Evolutionary conservation across 2,888 invertebrate species (phyloP).

Genomic region (Drosophila neotestacea): DNA sequence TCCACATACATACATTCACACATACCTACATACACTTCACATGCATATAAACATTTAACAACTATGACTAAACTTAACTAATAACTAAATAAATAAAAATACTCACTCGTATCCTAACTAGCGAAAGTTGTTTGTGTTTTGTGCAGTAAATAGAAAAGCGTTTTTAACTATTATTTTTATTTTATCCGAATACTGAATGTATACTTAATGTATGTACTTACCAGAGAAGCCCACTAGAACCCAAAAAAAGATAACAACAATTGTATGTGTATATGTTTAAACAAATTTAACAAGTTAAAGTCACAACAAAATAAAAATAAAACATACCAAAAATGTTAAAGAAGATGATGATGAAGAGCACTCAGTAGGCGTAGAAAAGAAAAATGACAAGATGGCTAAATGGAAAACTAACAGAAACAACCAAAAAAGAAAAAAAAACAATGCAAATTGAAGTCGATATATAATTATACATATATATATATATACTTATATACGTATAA

Average conservation of each 20-base stretch:
- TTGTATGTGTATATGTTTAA: conserved; percentile 63
- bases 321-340: conserved; percentile 7
- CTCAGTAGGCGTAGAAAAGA: conserved; percentile 40
- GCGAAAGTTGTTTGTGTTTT: conserved; percentile 33
- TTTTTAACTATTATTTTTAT: conserved; percentile 23
- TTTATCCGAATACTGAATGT: conserved; percentile 16
- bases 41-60: conserved; percentile 72
- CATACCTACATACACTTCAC: conserved; percentile 51
- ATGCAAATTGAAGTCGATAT: conserved; percentile 57
- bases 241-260: conserved; percentile 34
- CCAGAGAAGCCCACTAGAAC: conserved; percentile 30
- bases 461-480: conserved; percentile 55
- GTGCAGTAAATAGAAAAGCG: conserved; percentile 59
- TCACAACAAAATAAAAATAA: conserved; percentile 18
- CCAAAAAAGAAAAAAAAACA: conserved; percentile 10
- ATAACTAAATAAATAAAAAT: conserved; percentile 27
- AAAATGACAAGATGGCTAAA: conserved; percentile 20
- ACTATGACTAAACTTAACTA: conserved; percentile 53
- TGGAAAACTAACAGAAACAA: conserved; percentile 22
- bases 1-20: conserved; percentile 17
- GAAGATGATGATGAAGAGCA: conserved; percentile 16
- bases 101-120: conserved; percentile 28
- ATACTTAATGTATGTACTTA: conserved; percentile 32
- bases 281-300: conserved; percentile 47
- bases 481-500: conserved; percentile 59